Conservation (phyloP, 2,113 vertebrate species). For the Murina feae region DNA sequence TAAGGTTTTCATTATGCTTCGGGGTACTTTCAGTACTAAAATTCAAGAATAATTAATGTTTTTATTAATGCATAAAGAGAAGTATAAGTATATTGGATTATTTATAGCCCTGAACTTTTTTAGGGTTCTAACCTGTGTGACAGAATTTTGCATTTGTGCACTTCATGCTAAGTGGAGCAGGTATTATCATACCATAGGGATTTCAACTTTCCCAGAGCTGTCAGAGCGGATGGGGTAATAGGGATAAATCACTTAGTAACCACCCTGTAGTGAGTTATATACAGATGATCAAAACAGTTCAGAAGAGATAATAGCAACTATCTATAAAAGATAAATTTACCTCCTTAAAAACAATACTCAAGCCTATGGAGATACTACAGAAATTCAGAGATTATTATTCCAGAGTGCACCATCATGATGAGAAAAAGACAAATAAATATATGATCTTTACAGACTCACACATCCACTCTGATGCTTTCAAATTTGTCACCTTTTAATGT, state of each 20-base stretch:
- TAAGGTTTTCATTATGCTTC: neutral
- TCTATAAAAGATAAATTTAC: slow-evolving; percentile 58
- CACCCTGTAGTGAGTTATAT: slow-evolving; percentile 70
- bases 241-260: slow-evolving; percentile 51
- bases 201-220: slow-evolving; percentile 68
- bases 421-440: slow-evolving; percentile 59
- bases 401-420: slow-evolving; percentile 51
- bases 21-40: neutral
- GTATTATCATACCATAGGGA: slow-evolving; percentile 64
- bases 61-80: slow-evolving; percentile 35
- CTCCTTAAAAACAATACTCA: slow-evolving; percentile 25
- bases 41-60: neutral
- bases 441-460: neutral
- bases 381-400: slow-evolving; percentile 61
- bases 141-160: slow-evolving; percentile 61
- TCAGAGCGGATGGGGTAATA: slow-evolving; percentile 69
- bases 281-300: slow-evolving; percentile 57
- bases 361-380: slow-evolving; percentile 26
- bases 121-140: slow-evolving; percentile 36
- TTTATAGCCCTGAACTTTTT: slow-evolving; percentile 43
- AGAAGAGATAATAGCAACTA: slow-evolving; percentile 63
- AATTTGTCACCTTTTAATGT: neutral
- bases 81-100: slow-evolving; percentile 25
- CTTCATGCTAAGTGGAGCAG: slow-evolving; percentile 64
- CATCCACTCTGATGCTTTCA: neutral